Percentiles rank a stretch among this genome's conserved stretches.
phyloP scores from a whole-genome alignment of 2,113 vertebrate genomes.

The Ictidomys tridecemlineatus region DNA sequence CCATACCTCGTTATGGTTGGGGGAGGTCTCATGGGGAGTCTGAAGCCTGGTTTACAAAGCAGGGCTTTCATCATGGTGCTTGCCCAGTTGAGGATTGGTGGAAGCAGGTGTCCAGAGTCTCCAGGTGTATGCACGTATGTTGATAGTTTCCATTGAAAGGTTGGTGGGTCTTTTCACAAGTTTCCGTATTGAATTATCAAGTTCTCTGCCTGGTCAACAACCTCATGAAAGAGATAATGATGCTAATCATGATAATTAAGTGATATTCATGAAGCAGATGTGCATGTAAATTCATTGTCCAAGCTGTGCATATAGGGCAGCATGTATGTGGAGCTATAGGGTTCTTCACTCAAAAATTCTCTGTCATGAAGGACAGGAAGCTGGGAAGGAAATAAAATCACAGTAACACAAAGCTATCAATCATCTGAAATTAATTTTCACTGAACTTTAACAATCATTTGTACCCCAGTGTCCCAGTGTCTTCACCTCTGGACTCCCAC shows the following conservation, averaged over 20 bases:
- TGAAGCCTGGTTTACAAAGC: background rate
- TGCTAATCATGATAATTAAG: background rate
- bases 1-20: background rate
- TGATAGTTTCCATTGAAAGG: background rate
- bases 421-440: background rate
- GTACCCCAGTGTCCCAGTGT: background rate
- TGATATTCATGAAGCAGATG: background rate
- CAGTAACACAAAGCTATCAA: background rate
- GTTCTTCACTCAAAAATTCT: background rate
- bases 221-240: background rate
- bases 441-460: background rate
- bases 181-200: background rate
- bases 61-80: background rate
- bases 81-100: background rate
- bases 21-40: background rate
- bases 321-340: too few species aligned
- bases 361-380: background rate
- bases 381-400: background rate
- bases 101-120: background rate
- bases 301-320: too few species aligned
- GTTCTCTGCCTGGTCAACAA: background rate
- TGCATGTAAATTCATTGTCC: too few species aligned
- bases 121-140: background rate
- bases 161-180: background rate
- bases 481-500: background rate